Conservation (phyloP, 2,888 invertebrate genomes). For the Orthosia cruda region DNA sequence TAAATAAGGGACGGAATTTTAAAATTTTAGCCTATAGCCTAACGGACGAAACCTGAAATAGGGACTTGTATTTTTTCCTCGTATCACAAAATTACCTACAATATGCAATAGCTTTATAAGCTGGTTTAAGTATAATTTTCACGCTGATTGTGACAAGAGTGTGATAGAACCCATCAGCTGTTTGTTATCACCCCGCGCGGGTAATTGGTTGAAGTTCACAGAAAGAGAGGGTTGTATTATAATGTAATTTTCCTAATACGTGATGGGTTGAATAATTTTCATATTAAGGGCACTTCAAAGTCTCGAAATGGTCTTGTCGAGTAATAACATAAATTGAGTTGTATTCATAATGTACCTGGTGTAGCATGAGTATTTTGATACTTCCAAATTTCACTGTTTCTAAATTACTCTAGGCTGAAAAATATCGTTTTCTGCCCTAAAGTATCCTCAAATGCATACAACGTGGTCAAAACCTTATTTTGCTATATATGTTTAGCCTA, state of each 20-base stretch:
- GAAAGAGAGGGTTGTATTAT: conserved; percentile 44
- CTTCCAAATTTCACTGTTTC: no score
- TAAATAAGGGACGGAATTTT: no score
- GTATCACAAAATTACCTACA: not conserved
- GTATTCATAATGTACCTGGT: not conserved
- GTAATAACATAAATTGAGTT: not conserved
- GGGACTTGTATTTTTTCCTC: no score
- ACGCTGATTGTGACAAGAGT: conserved; percentile 4
- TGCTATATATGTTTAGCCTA: no score
- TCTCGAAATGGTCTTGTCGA: not conserved
- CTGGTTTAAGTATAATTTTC: not conserved
- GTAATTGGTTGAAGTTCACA: conserved; percentile 34
- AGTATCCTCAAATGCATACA: no score
- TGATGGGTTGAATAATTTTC: conserved; percentile 28
- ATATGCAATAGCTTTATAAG: not conserved
- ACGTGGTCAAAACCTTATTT: no score
- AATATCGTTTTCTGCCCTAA: no score
- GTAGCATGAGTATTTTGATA: no score
- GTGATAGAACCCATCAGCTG: conserved; percentile 33
- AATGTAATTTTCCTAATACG: conserved; percentile 41
- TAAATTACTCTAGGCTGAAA: no score
- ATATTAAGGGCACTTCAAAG: conserved; percentile 9
- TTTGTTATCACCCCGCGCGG: conserved; percentile 3
- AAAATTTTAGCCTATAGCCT: no score
- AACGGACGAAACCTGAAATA: no score